Percentiles rank a stretch among this genome's conserved stretches.
Evolutionary conservation across 2,888 invertebrate species (phyloP).

Genomic region (Drosophila nigritarsus): DNA sequence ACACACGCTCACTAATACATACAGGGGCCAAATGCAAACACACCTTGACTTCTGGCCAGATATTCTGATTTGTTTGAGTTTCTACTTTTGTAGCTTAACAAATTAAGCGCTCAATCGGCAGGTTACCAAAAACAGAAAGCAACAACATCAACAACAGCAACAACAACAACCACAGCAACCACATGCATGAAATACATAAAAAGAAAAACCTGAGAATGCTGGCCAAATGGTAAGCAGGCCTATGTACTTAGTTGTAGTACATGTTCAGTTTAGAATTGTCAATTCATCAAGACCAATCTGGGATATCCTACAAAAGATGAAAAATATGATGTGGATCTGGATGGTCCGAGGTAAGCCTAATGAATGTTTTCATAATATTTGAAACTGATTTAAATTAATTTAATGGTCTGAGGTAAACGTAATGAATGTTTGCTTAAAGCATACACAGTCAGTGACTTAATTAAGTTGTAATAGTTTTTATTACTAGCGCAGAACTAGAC

Average conservation of each 20-base stretch:
- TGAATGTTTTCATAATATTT: background rate
- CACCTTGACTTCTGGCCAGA: slow-evolving; percentile 80
- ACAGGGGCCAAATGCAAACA: slow-evolving; percentile 58
- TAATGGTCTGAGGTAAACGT: background rate
- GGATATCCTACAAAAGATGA: background rate
- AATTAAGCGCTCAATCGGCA: slow-evolving; percentile 82
- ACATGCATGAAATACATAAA: slow-evolving; percentile 8
- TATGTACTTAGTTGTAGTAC: slow-evolving; percentile 1
- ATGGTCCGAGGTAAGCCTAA: too few species aligned
- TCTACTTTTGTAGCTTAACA: slow-evolving; percentile 82
- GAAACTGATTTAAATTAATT: background rate
- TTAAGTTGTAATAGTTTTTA: background rate
- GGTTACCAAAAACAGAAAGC: slow-evolving; percentile 41
- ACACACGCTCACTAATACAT: slow-evolving; percentile 14
- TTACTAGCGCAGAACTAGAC: background rate
- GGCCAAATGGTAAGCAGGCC: slow-evolving; percentile 41
- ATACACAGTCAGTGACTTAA: background rate
- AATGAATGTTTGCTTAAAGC: background rate
- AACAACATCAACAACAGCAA: slow-evolving; percentile 24
- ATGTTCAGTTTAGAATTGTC: slow-evolving; percentile 17
- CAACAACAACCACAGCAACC: slow-evolving; percentile 23
- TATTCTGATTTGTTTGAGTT: slow-evolving; percentile 82
- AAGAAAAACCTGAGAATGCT: slow-evolving; percentile 7
- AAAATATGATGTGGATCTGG: background rate
- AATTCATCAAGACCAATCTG: background rate